Conservation (phyloP, 2,888 invertebrate species). For the Xestia c-nigrum region DNA sequence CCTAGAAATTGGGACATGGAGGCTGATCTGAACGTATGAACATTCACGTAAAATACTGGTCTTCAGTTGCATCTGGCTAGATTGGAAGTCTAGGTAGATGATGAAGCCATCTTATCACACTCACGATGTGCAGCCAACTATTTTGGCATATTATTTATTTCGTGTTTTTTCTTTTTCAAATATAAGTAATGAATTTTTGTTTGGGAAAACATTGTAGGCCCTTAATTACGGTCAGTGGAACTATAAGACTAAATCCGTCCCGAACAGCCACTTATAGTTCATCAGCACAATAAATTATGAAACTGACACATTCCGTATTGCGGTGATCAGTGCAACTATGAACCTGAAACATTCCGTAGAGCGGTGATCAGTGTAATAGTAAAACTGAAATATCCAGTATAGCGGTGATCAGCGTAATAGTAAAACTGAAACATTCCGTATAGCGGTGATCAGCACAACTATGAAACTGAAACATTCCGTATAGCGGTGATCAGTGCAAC, state of each 20-base stretch:
- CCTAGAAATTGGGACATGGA: not conserved
- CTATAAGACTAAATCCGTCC: not conserved
- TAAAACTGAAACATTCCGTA: not conserved
- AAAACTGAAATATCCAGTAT: not conserved
- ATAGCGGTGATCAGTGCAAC: not conserved
- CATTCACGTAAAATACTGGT: not conserved
- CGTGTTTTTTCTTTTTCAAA: not conserved
- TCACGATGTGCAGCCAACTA: not conserved
- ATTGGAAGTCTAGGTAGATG: not conserved
- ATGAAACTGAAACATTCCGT: not conserved
- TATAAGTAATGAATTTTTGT: fast-evolving
- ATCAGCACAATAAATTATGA: not conserved
- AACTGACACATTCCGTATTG: not conserved
- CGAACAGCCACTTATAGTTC: no score
- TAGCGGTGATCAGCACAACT: not conserved
- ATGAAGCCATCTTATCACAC: not conserved
- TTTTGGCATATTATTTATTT: not conserved
- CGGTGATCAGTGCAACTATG: not conserved
- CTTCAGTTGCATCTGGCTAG: not conserved
- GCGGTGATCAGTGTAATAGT: not conserved
- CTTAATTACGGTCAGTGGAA: not conserved
- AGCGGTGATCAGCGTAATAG: not conserved
- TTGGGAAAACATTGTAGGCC: not conserved
- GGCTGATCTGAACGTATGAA: not conserved
- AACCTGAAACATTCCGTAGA: not conserved